Percentiles rank a stretch among this genome's conserved stretches.
phyloP scores from a whole-genome alignment of 2,888 invertebrate genomes.

The Athetis lepigone region DNA sequence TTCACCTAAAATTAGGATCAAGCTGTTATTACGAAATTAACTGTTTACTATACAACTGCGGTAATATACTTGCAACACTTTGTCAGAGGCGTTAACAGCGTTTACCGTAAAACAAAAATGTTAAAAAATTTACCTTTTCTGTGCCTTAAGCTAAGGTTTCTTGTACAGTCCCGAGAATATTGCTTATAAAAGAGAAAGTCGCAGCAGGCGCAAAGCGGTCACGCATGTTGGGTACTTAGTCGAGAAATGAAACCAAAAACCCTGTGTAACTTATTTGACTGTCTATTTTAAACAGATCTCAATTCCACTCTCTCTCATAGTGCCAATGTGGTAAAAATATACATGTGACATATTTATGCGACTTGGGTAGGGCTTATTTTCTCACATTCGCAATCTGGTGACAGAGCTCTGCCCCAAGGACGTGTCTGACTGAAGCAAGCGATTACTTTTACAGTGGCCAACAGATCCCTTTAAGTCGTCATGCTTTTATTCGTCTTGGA shows the following conservation, averaged over 20 bases:
- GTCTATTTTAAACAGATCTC: slow-evolving; percentile 26
- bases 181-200: slow-evolving; percentile 56
- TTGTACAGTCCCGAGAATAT: slow-evolving; percentile 20
- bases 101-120: slow-evolving; percentile 11
- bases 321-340: slow-evolving; percentile 40
- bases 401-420: slow-evolving; percentile 52
- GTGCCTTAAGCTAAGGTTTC: slow-evolving; percentile 14
- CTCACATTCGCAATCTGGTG: slow-evolving; percentile 54
- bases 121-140: background rate
- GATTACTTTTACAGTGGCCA: slow-evolving; percentile 61
- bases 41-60: slow-evolving; percentile 13
- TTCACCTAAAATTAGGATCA: slow-evolving; percentile 73
- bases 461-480: slow-evolving; percentile 66
- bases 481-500: slow-evolving; percentile 49
- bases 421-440: slow-evolving; percentile 66
- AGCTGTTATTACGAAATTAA: slow-evolving; percentile 69
- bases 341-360: slow-evolving; percentile 49
- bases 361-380: slow-evolving; percentile 57
- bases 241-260: slow-evolving; percentile 47
- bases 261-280: slow-evolving; percentile 32
- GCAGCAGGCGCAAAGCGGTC: slow-evolving; percentile 51
- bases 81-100: background rate
- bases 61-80: slow-evolving; percentile 24
- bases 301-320: slow-evolving; percentile 42
- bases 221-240: slow-evolving; percentile 36